A percentile compares a stretch with the other conserved stretches of the same genome.
Conservation (phyloP, 2,888 invertebrate species). For the Biston stratarius region DNA sequence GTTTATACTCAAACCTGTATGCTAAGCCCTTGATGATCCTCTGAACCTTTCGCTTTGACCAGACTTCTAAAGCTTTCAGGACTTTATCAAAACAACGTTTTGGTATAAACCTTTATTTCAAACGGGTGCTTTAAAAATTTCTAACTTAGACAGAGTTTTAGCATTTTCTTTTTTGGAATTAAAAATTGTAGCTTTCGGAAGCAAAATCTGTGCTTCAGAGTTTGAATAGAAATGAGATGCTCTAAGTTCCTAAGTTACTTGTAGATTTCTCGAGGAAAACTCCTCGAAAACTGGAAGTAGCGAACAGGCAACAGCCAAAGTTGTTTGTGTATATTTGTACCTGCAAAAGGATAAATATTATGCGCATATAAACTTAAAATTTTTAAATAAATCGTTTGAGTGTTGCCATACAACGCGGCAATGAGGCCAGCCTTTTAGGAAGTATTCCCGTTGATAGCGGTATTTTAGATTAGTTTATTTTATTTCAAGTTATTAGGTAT, state of each 20-base stretch:
- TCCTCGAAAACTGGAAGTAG: conserved; percentile 17
- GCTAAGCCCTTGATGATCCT: conserved; percentile 23
- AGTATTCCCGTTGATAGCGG: too few relatives aligned
- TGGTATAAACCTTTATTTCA: background rate
- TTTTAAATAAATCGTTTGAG: background rate
- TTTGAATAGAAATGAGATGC: conserved; percentile 26
- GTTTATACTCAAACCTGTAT: conserved; percentile 21
- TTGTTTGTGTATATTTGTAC: conserved; percentile 7
- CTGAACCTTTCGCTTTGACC: conserved; percentile 27
- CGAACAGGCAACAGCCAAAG: conserved; percentile 13
- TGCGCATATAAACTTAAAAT: background rate
- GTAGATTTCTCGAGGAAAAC: conserved; percentile 19
- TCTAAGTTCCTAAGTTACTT: conserved; percentile 22
- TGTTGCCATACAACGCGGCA: too few relatives aligned
- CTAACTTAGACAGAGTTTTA: conserved; percentile 5
- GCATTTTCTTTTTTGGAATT: background rate
- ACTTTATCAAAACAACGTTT: conserved; percentile 27
- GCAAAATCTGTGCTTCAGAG: conserved; percentile 15
- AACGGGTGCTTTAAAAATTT: conserved; percentile 4
- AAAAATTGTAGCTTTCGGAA: conserved; percentile 15
- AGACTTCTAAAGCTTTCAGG: conserved; percentile 20
- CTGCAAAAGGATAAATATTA: conserved; percentile 7
- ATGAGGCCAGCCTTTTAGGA: too few relatives aligned
- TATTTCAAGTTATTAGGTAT: too few relatives aligned
- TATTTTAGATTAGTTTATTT: too few relatives aligned